A percentile compares a stretch with the other conserved stretches of the same genome.
Conservation (phyloP, 2,113 vertebrate species). For the Solea solea region DNA sequence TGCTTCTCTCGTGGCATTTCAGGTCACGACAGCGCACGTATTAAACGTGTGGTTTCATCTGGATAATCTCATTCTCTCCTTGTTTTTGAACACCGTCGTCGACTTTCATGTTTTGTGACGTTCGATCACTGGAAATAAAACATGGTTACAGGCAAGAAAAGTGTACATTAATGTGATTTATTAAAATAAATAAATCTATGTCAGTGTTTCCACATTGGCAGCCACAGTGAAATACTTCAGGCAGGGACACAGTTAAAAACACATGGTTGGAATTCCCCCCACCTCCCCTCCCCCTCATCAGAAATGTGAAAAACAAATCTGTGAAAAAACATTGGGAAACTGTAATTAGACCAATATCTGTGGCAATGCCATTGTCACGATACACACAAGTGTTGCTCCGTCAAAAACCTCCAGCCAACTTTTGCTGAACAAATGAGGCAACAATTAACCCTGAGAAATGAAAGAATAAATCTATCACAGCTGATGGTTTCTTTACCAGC, state of each 20-base stretch:
- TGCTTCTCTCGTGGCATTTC: slow-evolving; percentile 23
- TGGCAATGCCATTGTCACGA: slow-evolving; percentile 21
- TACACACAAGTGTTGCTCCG: not conserved
- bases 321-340: slow-evolving; percentile 26
- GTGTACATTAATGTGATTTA: not conserved
- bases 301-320: slow-evolving; percentile 37
- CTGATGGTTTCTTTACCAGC: slow-evolving; percentile 10
- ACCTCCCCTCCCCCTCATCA: not conserved
- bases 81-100: slow-evolving; percentile 18
- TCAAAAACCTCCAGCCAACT: not conserved
- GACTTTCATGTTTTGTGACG: slow-evolving; percentile 14
- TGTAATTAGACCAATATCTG: slow-evolving; percentile 39
- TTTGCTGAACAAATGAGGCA: not conserved
- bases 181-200: not conserved
- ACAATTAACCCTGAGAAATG: not conserved
- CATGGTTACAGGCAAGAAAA: not conserved
- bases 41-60: slow-evolving; percentile 46
- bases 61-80: slow-evolving; percentile 21
- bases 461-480: slow-evolving; percentile 18
- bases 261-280: slow-evolving; percentile 15
- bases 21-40: slow-evolving; percentile 28
- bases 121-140: slow-evolving; percentile 12
- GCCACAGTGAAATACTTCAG: slow-evolving; percentile 22
- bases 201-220: slow-evolving; percentile 5
- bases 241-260: slow-evolving; percentile 35